phyloP scores from a whole-genome alignment of 2,113 vertebrate species.

The Takifugu flavidus region DNA sequence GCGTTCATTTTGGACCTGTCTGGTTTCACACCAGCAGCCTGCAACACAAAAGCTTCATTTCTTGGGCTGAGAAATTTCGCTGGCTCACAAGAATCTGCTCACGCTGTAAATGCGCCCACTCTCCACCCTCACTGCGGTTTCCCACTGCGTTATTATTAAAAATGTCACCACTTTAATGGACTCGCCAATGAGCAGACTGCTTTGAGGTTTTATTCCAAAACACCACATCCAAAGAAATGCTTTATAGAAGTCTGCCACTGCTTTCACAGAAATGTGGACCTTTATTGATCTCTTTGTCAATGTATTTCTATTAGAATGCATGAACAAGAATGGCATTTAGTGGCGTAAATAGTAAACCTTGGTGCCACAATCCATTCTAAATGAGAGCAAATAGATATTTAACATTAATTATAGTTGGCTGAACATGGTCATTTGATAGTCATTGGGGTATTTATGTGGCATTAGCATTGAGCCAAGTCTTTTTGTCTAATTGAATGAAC shows the following conservation, averaged over 20 bases:
- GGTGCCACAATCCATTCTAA: constrained; percentile 6
- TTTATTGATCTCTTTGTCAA: no score
- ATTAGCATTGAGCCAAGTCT: constrained; percentile 18
- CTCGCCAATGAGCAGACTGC: constrained; percentile 46
- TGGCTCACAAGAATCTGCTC: constrained; percentile 37
- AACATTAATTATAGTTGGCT: constrained; percentile 25
- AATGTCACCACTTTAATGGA: constrained; percentile 60
- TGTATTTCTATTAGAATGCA: constrained; percentile 3
- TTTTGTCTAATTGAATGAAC: constrained; percentile 44
- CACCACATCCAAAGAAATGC: constrained; percentile 30
- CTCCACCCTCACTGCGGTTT: constrained; percentile 44
- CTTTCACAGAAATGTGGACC: no score
- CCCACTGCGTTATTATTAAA: constrained; percentile 58
- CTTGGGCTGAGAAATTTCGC: constrained; percentile 9
- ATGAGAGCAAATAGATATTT: constrained; percentile 10
- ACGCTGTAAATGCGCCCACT: constrained; percentile 32
- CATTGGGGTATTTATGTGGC: constrained; percentile 8
- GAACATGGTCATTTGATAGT: constrained; percentile 19
- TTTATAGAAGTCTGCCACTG: constrained; percentile 18
- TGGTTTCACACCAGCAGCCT: constrained; percentile 10
- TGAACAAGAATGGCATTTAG: constrained; percentile 13
- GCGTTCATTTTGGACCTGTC: constrained; percentile 15
- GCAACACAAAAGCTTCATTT: constrained; percentile 28
- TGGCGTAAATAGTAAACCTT: constrained; percentile 2
- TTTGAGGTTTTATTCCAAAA: constrained; percentile 3